Base-by-base conservation (phyloP, 2,113 vertebrate species). In the Anguilla rostrata region DNA sequence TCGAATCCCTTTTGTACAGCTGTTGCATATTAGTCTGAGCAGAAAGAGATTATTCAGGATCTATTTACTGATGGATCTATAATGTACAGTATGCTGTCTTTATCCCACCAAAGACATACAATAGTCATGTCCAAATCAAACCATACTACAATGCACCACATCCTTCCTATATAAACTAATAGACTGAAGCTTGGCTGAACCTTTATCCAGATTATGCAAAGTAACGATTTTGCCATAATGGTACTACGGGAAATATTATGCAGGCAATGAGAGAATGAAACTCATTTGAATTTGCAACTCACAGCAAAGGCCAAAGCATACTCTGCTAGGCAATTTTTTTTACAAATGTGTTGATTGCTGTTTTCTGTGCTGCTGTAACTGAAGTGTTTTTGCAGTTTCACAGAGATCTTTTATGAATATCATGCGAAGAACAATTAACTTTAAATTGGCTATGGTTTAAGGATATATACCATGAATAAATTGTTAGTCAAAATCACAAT, bases 1-100 rank as follows among this genome's bases (percentile, higher is more conserved):
- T 93, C 87, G 93, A 89, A 88, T 89, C 91, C 88, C 92, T 93
- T 89, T 80, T 89, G 94, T 91, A 91, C 94, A 95, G 94, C 92
- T 96, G 94, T 91, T 95, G 94, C 89, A 89, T 94, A 89, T 92
- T 94, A 93, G 91, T 94, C 87, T 91, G 91, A 92, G 90, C 92
- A 90, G 88, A 7, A 1, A 88, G 87, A 89, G 41, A 81, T 89
- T 89, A 26, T 84, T 85, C 8, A 91, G 92, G 91, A 91, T 91
- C 90, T 88, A 89, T 3, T 90, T 84, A 86, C 86, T 93, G 88
- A 60, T 88, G 92, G 85, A 89, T 79, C 39, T 39, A 60, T 8
- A 40, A 56, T 39, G 9, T 22, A 26, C 57, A 39, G 63, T 18
- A 79, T 71, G 26, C 63, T n/a, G 63, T 71, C 63, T 71, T 83